phyloP scores from a whole-genome alignment of 23 tunicate genomes.

The Halocynthia aurantium region DNA sequence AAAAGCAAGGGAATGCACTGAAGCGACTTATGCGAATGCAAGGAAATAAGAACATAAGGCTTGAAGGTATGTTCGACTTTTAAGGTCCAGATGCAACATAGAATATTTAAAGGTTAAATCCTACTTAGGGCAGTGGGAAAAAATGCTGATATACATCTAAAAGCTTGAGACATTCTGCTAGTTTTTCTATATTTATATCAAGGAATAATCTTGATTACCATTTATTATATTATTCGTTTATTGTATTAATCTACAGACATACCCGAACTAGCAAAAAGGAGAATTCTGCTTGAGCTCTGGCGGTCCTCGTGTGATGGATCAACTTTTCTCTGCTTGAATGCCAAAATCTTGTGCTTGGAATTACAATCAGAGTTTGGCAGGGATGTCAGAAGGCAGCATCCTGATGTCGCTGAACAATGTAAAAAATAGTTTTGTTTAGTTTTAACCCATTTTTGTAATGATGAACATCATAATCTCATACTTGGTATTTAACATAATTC shows the following conservation, averaged over 20 bases:
- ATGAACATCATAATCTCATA: too few relatives aligned
- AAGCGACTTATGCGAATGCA: slow-evolving; percentile 25
- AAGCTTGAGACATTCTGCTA: too few relatives aligned
- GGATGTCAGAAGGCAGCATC: slow-evolving; percentile 46
- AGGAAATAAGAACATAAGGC: slow-evolving; percentile 18
- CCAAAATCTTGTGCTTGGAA: slow-evolving; percentile 67
- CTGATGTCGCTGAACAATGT: slow-evolving; percentile 89
- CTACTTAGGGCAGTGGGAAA: too few relatives aligned
- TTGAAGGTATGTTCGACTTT: slow-evolving; percentile 42
- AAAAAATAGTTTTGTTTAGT: not conserved
- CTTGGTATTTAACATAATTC: too few relatives aligned
- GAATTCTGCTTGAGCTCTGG: slow-evolving; percentile 75
- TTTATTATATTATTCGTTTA: not conserved
- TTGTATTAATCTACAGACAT: not conserved
- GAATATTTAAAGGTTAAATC: too few relatives aligned
- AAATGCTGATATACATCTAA: too few relatives aligned
- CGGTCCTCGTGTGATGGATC: slow-evolving; percentile 79
- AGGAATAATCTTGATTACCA: not conserved
- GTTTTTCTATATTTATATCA: not conserved
- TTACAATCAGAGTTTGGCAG: slow-evolving; percentile 46
- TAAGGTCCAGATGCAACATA: too few relatives aligned
- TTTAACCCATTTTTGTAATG: not conserved
- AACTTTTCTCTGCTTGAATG: slow-evolving; percentile 43
- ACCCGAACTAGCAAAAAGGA: slow-evolving; percentile 26
- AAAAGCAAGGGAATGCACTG: slow-evolving; percentile 48